Evolutionary conservation across 2,113 vertebrate species (phyloP), one percentile per base, ranked within the genome.

Genomic region (Clupea harengus): DNA sequence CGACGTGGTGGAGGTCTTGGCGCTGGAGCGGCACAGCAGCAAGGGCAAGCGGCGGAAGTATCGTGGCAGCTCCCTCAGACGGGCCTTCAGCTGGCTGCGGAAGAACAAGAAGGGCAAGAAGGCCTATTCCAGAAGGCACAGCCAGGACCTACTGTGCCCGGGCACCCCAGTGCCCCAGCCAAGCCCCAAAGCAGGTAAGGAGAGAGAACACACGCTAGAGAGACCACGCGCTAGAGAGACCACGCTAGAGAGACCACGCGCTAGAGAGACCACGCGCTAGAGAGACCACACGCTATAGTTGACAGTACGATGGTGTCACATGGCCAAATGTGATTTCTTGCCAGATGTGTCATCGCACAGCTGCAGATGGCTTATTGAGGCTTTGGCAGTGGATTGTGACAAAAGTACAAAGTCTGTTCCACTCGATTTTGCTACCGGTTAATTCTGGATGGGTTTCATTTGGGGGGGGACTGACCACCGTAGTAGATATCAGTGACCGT

Each of bases 41-140:
- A 91, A 88, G 88, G 93, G 94, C 89, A 90, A 87, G 46, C 78
- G 86, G n/a, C 94, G 93, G 91, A 90, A 93, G 86, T 91, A 91
- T 2, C 91, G 92, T 9, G 85, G 91, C 11, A 91, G 89, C 28
- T 89, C 92, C 52, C 87, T 96, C 82, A 94, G 94, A 82, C 86
- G 95, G 86, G 95, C 95, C 15, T 91, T 96, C 90, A 95, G 91
- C 91, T 96, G 96, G 96, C 84, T 96, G 85, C 91, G 93, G 54
- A 94, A 92, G 86, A 94, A 95, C 90, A 91, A 94, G 92, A 95
- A 93, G 91, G 92, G 92, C 81, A 91, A 88, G n/a, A 92, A 85
- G 82, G 90, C 94, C 94, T 85, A 93, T 3, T 18, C 92, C 92
- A 15, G 91, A 92, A 50, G 47, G 8, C 86, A 91, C 52, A 83